A percentile compares a stretch with the other conserved stretches of the same genome.
phyloP scores from a whole-genome alignment of 1,140 invertebrate genomes.

The Drosophila eugracilis region DNA sequence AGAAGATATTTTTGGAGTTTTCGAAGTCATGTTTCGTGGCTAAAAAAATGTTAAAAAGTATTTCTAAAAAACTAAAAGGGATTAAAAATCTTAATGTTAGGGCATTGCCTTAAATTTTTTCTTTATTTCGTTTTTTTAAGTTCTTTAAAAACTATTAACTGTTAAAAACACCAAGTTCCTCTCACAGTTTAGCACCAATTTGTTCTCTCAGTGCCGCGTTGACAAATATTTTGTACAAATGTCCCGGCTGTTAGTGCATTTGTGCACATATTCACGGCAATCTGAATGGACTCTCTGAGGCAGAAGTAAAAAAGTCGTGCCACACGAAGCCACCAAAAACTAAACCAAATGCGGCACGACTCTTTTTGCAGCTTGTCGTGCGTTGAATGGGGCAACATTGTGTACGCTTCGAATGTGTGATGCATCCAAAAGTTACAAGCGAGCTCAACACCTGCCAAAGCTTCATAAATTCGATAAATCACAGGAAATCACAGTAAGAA shows the following conservation, averaged over 20 bases:
- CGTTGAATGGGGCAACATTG: constrained; percentile 71
- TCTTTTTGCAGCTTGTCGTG: constrained; percentile 62
- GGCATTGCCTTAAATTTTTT: too few relatives aligned
- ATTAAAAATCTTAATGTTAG: too few relatives aligned
- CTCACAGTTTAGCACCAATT: background rate
- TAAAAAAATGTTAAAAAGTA: too few relatives aligned
- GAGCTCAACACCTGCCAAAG: constrained; percentile 76
- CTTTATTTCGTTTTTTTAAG: too few relatives aligned
- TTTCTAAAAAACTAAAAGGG: too few relatives aligned
- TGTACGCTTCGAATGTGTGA: constrained; percentile 51
- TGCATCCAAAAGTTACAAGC: constrained; percentile 50
- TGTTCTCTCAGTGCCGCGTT: constrained; percentile 39
- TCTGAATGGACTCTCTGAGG: constrained; percentile 35
- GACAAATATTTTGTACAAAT: constrained; percentile 57
- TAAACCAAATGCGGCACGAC: constrained; percentile 79
- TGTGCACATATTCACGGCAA: constrained; percentile 59
- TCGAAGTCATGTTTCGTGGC: background rate
- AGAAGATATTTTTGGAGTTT: background rate
- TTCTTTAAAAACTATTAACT: too few relatives aligned
- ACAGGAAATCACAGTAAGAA: constrained; percentile 27
- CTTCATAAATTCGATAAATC: constrained; percentile 66
- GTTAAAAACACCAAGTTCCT: background rate
- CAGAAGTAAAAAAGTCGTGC: constrained; percentile 62
- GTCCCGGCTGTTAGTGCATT: constrained; percentile 54
- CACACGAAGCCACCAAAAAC: constrained; percentile 69